A percentile compares a stretch with the other conserved stretches of the same genome.
Evolutionary conservation across 2,888 invertebrate species (phyloP).

Genomic region (Allolobophora icterica): DNA sequence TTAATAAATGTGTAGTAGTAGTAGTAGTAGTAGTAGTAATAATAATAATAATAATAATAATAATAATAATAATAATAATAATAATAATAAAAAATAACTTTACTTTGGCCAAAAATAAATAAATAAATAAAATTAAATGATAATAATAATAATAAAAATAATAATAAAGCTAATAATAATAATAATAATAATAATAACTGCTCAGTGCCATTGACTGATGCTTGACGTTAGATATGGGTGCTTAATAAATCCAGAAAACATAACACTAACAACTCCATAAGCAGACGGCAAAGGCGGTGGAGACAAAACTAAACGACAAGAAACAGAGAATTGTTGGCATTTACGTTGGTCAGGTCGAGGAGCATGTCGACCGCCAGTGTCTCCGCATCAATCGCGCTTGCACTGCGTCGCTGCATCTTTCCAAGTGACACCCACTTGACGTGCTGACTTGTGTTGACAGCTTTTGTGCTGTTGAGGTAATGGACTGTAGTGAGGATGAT

Average conservation of each 20-base stretch:
- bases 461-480: conserved; percentile 80
- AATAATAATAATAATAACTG: too few species aligned
- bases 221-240: too few species aligned
- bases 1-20: too few species aligned
- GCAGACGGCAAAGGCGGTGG: neutral
- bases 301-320: neutral
- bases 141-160: too few species aligned
- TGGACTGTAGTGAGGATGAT: conserved; percentile 84
- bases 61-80: too few species aligned
- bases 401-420: conserved; percentile 67
- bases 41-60: too few species aligned
- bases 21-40: too few species aligned
- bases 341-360: conserved; percentile 22
- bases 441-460: conserved; percentile 75
- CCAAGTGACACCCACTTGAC: conserved; percentile 89
- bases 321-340: neutral
- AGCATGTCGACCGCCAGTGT: conserved; percentile 33
- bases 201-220: too few species aligned
- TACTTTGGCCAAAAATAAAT: too few species aligned
- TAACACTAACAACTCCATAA: neutral
- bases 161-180: too few species aligned
- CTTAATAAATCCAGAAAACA: neutral
- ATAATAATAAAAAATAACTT: too few species aligned
- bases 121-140: too few species aligned
- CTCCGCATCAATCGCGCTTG: neutral